Evolutionary conservation across 2,113 vertebrate species (phyloP).

Genomic region (Bubalus kerabau): DNA sequence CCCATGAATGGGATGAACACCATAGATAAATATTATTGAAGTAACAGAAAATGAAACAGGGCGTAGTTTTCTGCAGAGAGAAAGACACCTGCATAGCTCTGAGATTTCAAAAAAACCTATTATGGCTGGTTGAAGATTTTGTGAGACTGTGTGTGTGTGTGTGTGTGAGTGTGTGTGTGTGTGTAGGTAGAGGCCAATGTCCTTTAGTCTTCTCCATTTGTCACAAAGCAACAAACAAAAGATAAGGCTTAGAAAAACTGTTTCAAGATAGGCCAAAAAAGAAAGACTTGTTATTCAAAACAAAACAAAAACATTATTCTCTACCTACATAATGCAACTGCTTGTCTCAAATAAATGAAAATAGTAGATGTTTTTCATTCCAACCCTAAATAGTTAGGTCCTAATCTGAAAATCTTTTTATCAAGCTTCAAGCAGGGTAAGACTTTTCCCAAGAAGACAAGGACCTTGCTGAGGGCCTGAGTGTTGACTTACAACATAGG

Average conservation of each 20-base stretch:
- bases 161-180: too few species aligned
- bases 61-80: constrained; percentile 3
- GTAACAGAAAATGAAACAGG: constrained; percentile 58
- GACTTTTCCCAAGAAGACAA: neutral
- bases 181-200: neutral
- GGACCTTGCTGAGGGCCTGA: neutral
- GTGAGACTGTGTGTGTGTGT: neutral
- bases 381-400: neutral
- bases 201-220: neutral
- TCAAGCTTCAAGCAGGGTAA: neutral
- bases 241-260: neutral
- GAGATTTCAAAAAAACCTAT: neutral
- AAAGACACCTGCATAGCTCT: constrained; percentile 35
- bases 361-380: neutral
- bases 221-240: constrained; percentile 33
- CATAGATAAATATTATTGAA: neutral
- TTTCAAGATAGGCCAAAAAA: constrained; percentile 12
- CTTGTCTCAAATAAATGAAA: neutral
- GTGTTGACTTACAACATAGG: neutral
- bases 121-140: neutral
- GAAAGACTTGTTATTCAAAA: constrained; percentile 18
- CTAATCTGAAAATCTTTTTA: neutral
- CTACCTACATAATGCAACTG: neutral
- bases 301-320: neutral
- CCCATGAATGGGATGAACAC: neutral